Evolutionary conservation across 2,888 invertebrate genomes (phyloP), one percentile per base, ranked within the genome.

Genomic region (Lasioglossum malachurum): DNA sequence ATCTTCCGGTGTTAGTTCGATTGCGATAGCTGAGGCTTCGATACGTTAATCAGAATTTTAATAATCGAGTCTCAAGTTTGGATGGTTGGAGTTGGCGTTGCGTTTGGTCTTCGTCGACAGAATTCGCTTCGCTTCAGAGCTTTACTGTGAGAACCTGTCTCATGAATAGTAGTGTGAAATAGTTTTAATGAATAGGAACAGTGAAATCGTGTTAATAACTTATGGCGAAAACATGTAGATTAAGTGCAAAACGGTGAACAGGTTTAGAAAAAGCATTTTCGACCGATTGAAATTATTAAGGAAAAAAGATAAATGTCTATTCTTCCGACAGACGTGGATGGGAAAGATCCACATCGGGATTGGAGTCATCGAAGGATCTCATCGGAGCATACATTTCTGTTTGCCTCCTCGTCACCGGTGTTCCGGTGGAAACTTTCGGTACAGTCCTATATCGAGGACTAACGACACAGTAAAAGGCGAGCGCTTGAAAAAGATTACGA

Each of bases 401-500:
- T 82, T 85, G 79, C 82, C 76, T 67, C 31, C 64, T 64, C 46
- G 87, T 82, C 79, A 74, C 69, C 72, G 78, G 86, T 80, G 86
- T 80, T 41, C 78, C 64, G 86, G 76, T 87, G 83, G 12, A 83
- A 86, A 86, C 75, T 78, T 84, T 71, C 35, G 82, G 67, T n/a
- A 53, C 82, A 71, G 41, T 67, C 80, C 74, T 81, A 89, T 89
- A 88, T 89, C 81, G 82, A 79, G 75, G 81, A 90, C 87, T 87
- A 90, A 90, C 83, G 82, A 60, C 78, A 78, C 87, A 75, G 80
- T 73, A 86, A 87, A 76, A 71, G 76, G 84, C 60, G 77, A 75
- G 73, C 83, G 85, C 83, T 83, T 85, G 84, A 84, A 82, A 90
- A 90, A 87, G 84, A 89, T 91, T 90, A 90, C 89, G 90, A 90